Evolutionary conservation across 64 coral and sea anemone genomes (phyloP).

Genomic region (Actinia equina): DNA sequence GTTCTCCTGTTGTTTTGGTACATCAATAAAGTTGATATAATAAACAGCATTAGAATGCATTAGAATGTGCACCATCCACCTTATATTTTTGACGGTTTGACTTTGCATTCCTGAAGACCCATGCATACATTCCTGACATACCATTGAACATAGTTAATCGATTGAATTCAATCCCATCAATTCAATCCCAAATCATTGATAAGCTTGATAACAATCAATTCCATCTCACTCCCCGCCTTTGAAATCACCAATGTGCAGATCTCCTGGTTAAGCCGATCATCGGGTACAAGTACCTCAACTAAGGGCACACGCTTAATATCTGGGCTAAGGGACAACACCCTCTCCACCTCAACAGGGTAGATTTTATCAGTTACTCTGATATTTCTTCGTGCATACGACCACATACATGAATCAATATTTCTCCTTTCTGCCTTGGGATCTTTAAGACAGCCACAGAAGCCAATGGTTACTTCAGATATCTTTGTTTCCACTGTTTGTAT

Average conservation of each 20-base stretch:
- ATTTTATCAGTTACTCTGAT: slow-evolving; percentile 20
- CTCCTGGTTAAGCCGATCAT: slow-evolving; percentile 40
- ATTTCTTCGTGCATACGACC: slow-evolving; percentile 23
- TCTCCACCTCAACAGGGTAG: slow-evolving; percentile 49
- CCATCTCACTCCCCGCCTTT: background rate
- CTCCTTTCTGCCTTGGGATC: background rate
- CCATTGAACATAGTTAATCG: too few species aligned
- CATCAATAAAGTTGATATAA: background rate
- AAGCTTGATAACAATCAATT: background rate
- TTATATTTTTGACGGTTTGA: too few species aligned
- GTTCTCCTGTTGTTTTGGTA: too few species aligned
- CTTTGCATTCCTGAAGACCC: too few species aligned
- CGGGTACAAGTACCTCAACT: slow-evolving; percentile 18
- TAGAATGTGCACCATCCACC: too few species aligned
- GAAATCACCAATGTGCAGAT: slow-evolving; percentile 58
- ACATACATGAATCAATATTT: background rate
- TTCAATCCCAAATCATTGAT: background rate
- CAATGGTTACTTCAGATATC: background rate
- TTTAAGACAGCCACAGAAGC: background rate
- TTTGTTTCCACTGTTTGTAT: background rate
- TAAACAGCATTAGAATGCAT: too few species aligned
- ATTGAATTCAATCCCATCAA: too few species aligned
- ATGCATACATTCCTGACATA: too few species aligned
- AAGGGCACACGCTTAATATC: slow-evolving; percentile 22
- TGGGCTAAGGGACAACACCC: background rate